Conservation (phyloP, 2,113 vertebrate species). For the Xiphophorus couchianus region DNA sequence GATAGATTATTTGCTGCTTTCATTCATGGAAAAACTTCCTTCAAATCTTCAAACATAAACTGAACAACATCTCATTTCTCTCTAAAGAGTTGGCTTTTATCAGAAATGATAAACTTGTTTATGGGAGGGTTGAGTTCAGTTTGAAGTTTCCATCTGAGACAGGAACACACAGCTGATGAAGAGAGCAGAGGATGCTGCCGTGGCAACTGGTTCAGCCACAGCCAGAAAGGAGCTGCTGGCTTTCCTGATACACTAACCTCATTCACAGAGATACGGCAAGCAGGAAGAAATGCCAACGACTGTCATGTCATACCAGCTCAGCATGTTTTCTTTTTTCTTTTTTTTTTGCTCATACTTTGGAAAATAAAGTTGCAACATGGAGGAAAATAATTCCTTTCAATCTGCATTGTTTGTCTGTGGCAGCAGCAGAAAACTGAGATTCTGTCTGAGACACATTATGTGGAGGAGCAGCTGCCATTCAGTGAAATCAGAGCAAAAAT, state of each 20-base stretch:
- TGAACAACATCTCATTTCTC: not conserved
- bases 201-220: not conserved
- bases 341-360: not conserved
- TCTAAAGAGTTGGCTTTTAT: not conserved
- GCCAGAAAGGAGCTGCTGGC: not conserved
- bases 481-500: not conserved
- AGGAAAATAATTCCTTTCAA: not conserved
- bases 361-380: not conserved
- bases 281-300: not conserved
- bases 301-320: not conserved
- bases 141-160: not conserved
- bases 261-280: not conserved
- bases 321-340: not conserved
- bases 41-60: not conserved
- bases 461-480: not conserved
- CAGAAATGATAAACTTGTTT: not conserved
- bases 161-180: not conserved
- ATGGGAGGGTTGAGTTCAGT: not conserved
- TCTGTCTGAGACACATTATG: not conserved
- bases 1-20: not conserved
- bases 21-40: not conserved
- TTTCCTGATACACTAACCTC: not conserved
- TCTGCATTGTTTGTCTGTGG: not conserved
- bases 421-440: not conserved
- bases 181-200: not conserved